Evolutionary conservation across 1,140 invertebrate species (phyloP).

Genomic region (Cryptotermes secundus): DNA sequence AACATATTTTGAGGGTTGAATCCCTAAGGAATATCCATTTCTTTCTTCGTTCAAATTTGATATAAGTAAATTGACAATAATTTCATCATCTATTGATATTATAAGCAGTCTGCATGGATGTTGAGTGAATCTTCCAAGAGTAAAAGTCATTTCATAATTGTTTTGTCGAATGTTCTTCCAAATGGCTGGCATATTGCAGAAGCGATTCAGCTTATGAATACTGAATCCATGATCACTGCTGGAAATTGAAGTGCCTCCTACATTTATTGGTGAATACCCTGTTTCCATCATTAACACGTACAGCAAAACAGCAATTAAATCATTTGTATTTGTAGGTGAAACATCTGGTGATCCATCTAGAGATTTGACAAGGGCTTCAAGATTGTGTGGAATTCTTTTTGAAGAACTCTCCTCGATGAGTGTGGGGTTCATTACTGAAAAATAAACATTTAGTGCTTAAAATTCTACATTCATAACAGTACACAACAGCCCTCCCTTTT

Average conservation of each 20-base stretch:
- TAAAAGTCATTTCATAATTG: constrained; percentile 4
- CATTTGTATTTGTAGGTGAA: background rate
- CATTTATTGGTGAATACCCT: background rate
- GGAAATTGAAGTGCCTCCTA: background rate
- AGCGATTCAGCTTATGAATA: background rate
- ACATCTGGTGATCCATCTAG: background rate
- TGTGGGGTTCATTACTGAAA: background rate
- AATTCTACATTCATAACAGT: too few species aligned
- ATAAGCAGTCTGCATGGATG: background rate
- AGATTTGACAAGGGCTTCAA: background rate
- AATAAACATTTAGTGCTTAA: background rate
- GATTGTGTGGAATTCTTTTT: background rate
- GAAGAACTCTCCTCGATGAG: background rate
- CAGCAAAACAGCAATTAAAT: background rate
- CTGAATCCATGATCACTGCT: background rate
- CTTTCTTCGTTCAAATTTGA: background rate
- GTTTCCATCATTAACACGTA: constrained; percentile 14
- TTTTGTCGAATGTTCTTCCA: background rate
- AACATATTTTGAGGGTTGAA: background rate
- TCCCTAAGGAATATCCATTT: background rate
- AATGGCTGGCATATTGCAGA: background rate
- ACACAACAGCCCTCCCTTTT: too few species aligned
- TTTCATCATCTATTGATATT: background rate
- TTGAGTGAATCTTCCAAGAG: background rate
- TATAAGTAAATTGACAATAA: constrained; percentile 21